phyloP scores from a whole-genome alignment of 92 coral and sea anemone species.

The Porites cylindrica region DNA sequence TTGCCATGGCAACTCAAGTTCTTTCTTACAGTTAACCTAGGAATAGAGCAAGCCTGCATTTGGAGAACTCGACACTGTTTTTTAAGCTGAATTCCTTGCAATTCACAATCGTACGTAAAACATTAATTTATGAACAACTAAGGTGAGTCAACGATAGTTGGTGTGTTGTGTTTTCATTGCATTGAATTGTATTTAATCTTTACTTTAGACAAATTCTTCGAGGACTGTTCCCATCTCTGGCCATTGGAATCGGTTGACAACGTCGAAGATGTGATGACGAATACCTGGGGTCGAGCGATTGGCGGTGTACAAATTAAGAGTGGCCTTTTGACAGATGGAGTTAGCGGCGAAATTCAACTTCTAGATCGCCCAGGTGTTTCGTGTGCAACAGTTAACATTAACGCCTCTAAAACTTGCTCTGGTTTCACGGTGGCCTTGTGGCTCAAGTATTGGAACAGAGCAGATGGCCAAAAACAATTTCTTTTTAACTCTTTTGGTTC shows the following conservation, averaged over 20 bases:
- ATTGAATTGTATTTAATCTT: neutral
- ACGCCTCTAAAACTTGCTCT: neutral
- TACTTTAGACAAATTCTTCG: conserved; percentile 7
- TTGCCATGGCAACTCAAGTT: too few species aligned
- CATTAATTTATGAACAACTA: too few species aligned
- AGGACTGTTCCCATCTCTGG: conserved; percentile 21
- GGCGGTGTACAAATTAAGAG: neutral
- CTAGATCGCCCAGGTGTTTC: conserved; percentile 18
- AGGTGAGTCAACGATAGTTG: too few species aligned
- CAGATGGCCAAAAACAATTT: conserved; percentile 5
- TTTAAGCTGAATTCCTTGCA: too few species aligned
- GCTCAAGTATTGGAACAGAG: conserved; percentile 3
- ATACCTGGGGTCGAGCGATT: conserved; percentile 14
- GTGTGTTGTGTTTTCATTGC: too few species aligned
- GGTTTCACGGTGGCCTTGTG: conserved; percentile 28
- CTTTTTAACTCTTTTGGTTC: conserved; percentile 29
- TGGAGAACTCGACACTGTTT: too few species aligned
- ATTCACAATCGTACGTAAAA: too few species aligned
- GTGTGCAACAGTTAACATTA: neutral
- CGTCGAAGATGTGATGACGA: neutral
- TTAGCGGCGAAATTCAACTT: conserved; percentile 11
- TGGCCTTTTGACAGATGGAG: conserved; percentile 32
- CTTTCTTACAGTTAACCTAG: too few species aligned
- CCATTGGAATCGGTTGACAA: conserved; percentile 26
- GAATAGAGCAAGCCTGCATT: too few species aligned